A percentile compares a stretch with the other conserved stretches of the same genome.
Conservation (phyloP, 2,113 vertebrate genomes). For the Macrotis lagotis region DNA sequence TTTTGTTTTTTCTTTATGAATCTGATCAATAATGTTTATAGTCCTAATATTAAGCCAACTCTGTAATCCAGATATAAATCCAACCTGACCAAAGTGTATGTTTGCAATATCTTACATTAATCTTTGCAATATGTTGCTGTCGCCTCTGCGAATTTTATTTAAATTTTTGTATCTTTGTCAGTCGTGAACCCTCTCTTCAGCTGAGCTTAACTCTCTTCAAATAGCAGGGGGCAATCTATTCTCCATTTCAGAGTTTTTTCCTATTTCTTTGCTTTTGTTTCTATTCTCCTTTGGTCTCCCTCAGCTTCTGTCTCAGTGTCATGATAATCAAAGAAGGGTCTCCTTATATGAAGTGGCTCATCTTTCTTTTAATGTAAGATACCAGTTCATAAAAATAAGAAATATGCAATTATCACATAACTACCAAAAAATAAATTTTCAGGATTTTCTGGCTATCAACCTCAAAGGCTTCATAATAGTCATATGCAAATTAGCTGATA, state of each 20-base stretch:
- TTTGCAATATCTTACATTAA: no score
- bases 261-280: background rate
- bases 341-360: background rate
- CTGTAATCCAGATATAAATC: background rate
- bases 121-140: background rate
- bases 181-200: background rate
- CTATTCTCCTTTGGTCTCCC: background rate
- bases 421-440: background rate
- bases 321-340: background rate
- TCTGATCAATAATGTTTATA: background rate
- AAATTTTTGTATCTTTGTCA: background rate
- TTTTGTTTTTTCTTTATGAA: background rate
- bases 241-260: background rate
- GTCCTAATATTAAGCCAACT: background rate
- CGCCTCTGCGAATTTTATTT: background rate
- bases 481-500: background rate
- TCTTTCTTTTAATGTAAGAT: background rate
- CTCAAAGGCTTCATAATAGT: background rate
- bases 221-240: background rate
- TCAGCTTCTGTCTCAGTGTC: background rate
- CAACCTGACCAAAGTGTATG: background rate
- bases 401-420: background rate
- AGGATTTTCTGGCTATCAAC: background rate
- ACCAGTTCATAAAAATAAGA: background rate
- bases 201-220: background rate